Evolutionary conservation across 2,113 vertebrate species (phyloP).

Genomic region (Electrona antarctica): DNA sequence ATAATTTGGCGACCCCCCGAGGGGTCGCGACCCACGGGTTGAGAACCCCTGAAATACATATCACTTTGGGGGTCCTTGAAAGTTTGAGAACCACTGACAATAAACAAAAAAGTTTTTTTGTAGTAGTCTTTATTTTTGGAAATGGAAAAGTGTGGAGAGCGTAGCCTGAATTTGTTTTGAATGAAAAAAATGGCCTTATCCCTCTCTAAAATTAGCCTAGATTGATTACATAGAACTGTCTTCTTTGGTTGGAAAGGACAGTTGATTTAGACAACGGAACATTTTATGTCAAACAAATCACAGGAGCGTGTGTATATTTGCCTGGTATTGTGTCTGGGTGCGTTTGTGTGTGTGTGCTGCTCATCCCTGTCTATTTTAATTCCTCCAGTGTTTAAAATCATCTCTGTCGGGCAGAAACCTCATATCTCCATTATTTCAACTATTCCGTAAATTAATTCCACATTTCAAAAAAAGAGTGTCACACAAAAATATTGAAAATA

Average conservation of each 20-base stretch:
- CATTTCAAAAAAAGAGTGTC: no score
- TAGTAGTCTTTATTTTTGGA: not conserved
- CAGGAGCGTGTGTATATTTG: slow-evolving; percentile 1
- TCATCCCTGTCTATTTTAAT: not conserved
- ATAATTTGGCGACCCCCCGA: no score
- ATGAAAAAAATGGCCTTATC: not conserved
- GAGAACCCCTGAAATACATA: no score
- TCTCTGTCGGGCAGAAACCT: no score
- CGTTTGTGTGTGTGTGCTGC: slow-evolving; percentile 15
- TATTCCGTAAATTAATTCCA: no score
- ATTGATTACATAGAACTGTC: not conserved
- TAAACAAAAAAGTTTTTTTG: not conserved
- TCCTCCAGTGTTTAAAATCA: no score
- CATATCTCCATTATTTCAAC: no score
- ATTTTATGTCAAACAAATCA: slow-evolving; percentile 37
- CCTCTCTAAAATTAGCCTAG: not conserved
- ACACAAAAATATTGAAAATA: no score
- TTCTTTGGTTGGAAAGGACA: slow-evolving; percentile 5
- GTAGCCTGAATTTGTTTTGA: slow-evolving; percentile 5
- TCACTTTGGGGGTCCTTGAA: no score
- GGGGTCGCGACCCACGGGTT: no score
- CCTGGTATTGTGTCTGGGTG: slow-evolving; percentile 1
- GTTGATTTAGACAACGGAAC: slow-evolving; percentile 7
- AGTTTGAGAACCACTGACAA: not conserved
- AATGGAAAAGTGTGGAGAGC: not conserved